phyloP scores from a whole-genome alignment of 2,113 vertebrate genomes.

The Channa argus region DNA sequence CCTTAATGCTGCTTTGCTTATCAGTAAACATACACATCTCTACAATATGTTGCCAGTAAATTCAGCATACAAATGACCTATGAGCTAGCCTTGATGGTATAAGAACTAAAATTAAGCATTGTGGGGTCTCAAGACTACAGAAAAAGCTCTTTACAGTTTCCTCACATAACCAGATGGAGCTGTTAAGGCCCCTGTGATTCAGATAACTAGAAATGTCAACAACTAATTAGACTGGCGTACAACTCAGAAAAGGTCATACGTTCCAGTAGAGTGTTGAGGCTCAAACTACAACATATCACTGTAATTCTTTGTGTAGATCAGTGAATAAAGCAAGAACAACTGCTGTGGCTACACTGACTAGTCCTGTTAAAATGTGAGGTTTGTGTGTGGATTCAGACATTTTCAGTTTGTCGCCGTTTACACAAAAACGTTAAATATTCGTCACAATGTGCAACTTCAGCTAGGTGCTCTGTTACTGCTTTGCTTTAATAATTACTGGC shows the following conservation, averaged over 20 bases:
- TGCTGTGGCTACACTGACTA: not conserved
- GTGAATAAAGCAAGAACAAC: not conserved
- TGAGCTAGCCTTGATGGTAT: conserved; percentile 25
- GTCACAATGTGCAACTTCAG: too few species aligned
- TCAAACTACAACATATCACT: not conserved
- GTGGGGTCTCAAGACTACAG: conserved; percentile 7
- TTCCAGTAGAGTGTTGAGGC: conserved; percentile 37
- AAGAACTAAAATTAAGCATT: conserved; percentile 43
- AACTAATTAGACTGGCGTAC: conserved; percentile 56
- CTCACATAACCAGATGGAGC: conserved; percentile 57
- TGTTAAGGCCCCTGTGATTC: conserved; percentile 40
- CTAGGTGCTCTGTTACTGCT: too few species aligned
- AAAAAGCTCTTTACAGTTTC: conserved; percentile 51
- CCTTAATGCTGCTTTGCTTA: conserved; percentile 20
- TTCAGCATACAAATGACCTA: conserved; percentile 44
- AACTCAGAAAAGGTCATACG: conserved; percentile 64
- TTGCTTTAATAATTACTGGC: too few species aligned
- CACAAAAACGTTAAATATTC: too few species aligned
- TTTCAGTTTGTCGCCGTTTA: too few species aligned
- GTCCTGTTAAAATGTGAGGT: not conserved
- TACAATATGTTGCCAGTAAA: conserved; percentile 14
- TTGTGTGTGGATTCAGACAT: not conserved
- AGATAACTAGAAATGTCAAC: conserved; percentile 72
- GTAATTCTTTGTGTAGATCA: conserved; percentile 16
- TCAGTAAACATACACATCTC: conserved; percentile 33